phyloP scores from a whole-genome alignment of 2,797 vertebrate genomes.

The Gymnothorax javanicus region DNA sequence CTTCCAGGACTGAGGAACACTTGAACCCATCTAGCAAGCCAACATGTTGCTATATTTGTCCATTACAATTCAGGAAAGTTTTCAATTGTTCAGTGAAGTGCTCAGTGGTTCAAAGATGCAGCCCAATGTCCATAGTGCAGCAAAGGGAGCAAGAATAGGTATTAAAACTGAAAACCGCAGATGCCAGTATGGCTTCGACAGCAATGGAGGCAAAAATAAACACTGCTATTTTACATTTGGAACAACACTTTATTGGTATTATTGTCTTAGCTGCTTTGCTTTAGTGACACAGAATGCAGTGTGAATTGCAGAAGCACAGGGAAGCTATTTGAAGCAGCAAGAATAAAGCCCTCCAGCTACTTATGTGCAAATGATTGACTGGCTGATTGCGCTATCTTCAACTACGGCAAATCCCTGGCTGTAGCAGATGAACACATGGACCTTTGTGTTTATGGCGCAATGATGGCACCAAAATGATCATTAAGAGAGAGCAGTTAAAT shows the following conservation, averaged over 20 bases:
- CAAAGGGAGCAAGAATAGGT: neutral
- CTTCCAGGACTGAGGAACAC: slow-evolving; percentile 77
- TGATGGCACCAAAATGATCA: neutral
- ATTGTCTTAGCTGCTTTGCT: neutral
- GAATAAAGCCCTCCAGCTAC: slow-evolving; percentile 2
- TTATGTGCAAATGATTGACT: neutral
- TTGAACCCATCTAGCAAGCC: slow-evolving; percentile 82
- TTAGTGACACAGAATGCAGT: neutral
- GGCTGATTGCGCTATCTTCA: neutral
- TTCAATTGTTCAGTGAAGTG: slow-evolving; percentile 26
- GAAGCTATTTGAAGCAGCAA: neutral
- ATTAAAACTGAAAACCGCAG: neutral
- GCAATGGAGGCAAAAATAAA: neutral
- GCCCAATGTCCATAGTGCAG: neutral
- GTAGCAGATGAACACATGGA: neutral
- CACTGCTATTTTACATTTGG: neutral
- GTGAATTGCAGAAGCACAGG: neutral
- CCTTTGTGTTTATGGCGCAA: neutral
- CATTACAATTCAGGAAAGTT: slow-evolving; percentile 13
- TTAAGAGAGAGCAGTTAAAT: neutral
- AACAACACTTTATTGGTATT: neutral
- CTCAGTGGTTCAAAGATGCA: slow-evolving; percentile 38
- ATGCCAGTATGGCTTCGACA: neutral
- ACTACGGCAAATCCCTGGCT: neutral
- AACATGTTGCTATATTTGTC: slow-evolving; percentile 55